Conservation (phyloP, 2,888 invertebrate genomes). For the Megastigmus dorsalis region DNA sequence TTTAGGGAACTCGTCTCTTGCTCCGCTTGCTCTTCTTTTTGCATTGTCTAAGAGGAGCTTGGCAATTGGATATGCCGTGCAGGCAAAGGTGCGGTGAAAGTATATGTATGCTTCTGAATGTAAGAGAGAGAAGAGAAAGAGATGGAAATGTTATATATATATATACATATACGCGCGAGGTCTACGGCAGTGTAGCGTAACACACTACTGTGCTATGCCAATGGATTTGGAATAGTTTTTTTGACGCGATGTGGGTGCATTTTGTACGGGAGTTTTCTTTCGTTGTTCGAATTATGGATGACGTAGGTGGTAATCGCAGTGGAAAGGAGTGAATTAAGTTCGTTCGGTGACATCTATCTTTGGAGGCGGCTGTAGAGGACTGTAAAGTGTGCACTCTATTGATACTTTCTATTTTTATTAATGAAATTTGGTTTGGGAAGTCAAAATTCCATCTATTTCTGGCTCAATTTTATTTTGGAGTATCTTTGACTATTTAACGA, state of each 20-base stretch:
- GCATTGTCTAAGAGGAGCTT: not conserved
- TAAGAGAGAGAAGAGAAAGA: not conserved
- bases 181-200: not conserved
- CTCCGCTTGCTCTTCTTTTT: not conserved
- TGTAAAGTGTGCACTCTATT: constrained; percentile 2
- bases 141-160: constrained; percentile 17
- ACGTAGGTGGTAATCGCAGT: too few relatives aligned
- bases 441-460: too few relatives aligned
- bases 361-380: not conserved
- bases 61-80: too few relatives aligned
- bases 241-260: not conserved
- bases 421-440: too few relatives aligned
- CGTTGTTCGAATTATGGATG: not conserved
- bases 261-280: not conserved
- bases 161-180: not conserved
- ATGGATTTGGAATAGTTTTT: constrained; percentile 15
- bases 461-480: too few relatives aligned
- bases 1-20: not conserved
- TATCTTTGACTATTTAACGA: too few relatives aligned
- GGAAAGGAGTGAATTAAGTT: too few relatives aligned
- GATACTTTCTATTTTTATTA: constrained; percentile 37
- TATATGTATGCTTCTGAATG: not conserved
- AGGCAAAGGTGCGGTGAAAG: constrained; percentile 37
- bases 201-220: not conserved
- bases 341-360: too few relatives aligned